Evolutionary conservation across 1,140 invertebrate species (phyloP).

Genomic region (Diplogasteroides magnus): DNA sequence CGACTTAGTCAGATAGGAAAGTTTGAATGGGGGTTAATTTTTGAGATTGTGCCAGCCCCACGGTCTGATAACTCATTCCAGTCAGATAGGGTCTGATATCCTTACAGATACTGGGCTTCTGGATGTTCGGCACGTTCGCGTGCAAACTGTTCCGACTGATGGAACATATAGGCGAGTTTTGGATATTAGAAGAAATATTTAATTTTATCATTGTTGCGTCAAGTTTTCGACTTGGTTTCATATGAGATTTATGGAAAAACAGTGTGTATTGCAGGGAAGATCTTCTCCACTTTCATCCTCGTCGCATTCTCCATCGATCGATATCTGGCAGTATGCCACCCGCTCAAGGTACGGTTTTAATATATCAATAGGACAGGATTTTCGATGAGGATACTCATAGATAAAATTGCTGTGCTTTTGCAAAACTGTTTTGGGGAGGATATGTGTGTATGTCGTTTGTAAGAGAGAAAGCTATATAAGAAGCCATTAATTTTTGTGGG

Average conservation of each 20-base stretch:
- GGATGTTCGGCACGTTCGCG: slow-evolving; percentile 47
- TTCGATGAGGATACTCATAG: too few species aligned
- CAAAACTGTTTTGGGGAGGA: background rate
- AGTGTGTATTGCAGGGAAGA: slow-evolving; percentile 42
- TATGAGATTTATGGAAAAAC: slow-evolving; percentile 43
- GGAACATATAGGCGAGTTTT: slow-evolving; percentile 27
- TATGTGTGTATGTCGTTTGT: too few species aligned
- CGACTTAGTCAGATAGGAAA: too few species aligned
- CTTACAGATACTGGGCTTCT: slow-evolving; percentile 46
- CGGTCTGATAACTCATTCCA: too few species aligned
- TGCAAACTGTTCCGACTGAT: slow-evolving; percentile 31
- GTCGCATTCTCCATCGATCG: slow-evolving; percentile 46
- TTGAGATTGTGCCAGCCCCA: too few species aligned
- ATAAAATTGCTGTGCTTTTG: background rate
- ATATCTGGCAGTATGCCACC: slow-evolving; percentile 50
- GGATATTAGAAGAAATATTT: slow-evolving; percentile 2
- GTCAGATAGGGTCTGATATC: too few species aligned
- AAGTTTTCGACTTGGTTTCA: slow-evolving; percentile 25
- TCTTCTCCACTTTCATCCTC: slow-evolving; percentile 47
- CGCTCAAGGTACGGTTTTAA: slow-evolving; percentile 32
- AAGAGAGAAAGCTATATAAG: too few species aligned
- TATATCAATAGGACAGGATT: too few species aligned
- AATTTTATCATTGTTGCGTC: background rate
- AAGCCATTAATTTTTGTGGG: too few species aligned
- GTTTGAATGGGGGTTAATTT: too few species aligned